Base-by-base conservation (phyloP, 1,140 invertebrate genomes). In the Apocrypta bakeri region DNA sequence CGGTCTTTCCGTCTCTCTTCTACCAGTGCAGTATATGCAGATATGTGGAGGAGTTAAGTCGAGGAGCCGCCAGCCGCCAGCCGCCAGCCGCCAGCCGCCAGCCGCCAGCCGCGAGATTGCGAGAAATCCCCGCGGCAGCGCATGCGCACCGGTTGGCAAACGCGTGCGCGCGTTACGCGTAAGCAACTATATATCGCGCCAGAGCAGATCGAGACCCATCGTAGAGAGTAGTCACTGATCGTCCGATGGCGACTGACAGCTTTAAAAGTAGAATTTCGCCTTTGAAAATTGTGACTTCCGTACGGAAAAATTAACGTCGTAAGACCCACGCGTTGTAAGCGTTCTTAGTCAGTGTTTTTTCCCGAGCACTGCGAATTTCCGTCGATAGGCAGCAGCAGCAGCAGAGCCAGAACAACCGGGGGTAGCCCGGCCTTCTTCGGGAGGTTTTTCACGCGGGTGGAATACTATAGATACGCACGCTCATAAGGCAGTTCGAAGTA, bases 221-320 rank as follows among this genome's bases (percentile, higher is more conserved):
- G 2, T 24, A 40, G 12, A 40, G 72, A 79, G 25, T 17, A n/a
- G 48, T 17, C 21, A n/a, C 48, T 48, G 14, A 9, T 37, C 42
- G 42, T 48, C 31, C 85, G 87, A 92, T 92, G 90, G 90, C 90
- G 89, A 90, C 89, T 88, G 86, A 88, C 87, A 90, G 91, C 90
- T 92, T 92, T 89, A 87, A 92, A 92, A 91, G 87, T 89, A 90
- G 88, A 91, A 89, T 90, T 90, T 88, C 68, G 25, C 24, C 66
- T 24, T 6, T 40, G 24, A 9, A 48, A n/a, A 69, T 40, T 12
- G 64, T 69, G 66, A 12, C 63, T n/a, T n/a, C 12, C 9, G 25
- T 27, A 25, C 27, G 11, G 2, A 8, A 24, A 64, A 24, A 64
- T 7, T 1, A 0, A 64, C n/a, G 25, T 21, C 9, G 61, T 2